phyloP scores from a whole-genome alignment of 2,888 invertebrate genomes.

The Philonicus albiceps region DNA sequence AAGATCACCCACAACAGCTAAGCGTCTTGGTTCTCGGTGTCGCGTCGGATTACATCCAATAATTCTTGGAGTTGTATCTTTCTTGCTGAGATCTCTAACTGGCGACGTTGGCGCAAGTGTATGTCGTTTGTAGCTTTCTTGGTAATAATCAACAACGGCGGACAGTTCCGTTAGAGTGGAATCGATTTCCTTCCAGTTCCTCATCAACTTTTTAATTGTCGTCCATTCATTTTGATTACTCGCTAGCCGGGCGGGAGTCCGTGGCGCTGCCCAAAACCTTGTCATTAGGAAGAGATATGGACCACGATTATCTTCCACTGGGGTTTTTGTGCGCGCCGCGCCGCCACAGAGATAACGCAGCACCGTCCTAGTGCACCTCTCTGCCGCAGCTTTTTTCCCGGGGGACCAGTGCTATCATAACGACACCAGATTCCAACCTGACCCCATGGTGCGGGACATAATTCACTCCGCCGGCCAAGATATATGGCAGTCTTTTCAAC shows the following conservation, averaged over 20 bases:
- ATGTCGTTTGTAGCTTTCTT: neutral
- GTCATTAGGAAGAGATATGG: slow-evolving; percentile 39
- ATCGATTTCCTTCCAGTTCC: slow-evolving; percentile 23
- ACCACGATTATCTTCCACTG: slow-evolving; percentile 16
- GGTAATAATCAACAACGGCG: neutral
- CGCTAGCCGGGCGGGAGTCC: neutral
- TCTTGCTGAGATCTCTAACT: neutral
- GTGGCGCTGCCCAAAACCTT: slow-evolving; percentile 17
- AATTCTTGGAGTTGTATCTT: neutral
- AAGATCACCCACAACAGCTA: neutral
- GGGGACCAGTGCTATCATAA: neutral
- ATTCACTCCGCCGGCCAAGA: slow-evolving; percentile 22
- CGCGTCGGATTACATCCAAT: neutral
- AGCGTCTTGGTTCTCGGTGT: neutral
- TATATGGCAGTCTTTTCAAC: neutral
- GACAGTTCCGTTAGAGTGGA: slow-evolving; percentile 17
- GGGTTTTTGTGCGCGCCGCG: neutral
- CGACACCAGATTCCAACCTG: slow-evolving; percentile 30
- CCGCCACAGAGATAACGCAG: neutral
- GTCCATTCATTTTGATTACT: slow-evolving; percentile 35
- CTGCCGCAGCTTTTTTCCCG: neutral
- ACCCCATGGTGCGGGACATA: slow-evolving; percentile 33
- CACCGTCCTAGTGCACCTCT: slow-evolving; percentile 7
- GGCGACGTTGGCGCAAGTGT: neutral
- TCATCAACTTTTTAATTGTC: slow-evolving; percentile 36